Evolutionary conservation across 2,888 invertebrate species (phyloP).

Genomic region (Acutogordius australiensis): DNA sequence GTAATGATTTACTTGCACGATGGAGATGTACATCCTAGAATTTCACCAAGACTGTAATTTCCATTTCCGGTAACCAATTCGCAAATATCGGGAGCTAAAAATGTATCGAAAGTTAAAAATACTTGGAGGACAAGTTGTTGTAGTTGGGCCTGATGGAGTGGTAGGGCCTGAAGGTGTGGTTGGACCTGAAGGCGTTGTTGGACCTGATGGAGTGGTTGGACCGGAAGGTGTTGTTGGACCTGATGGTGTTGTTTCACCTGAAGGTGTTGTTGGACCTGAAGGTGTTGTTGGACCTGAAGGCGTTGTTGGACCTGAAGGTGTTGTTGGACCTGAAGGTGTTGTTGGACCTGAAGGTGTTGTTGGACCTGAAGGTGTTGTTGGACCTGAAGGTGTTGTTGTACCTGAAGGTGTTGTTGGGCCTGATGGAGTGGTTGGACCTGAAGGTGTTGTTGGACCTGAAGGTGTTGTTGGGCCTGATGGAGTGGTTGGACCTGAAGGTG

Average conservation of each 20-base stretch:
- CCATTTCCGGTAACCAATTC: neutral
- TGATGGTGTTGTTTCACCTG: neutral
- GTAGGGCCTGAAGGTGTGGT: neutral
- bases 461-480: neutral
- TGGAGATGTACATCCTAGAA: neutral
- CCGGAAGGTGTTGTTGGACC: neutral
- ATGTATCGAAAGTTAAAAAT: neutral
- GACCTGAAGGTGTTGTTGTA: neutral
- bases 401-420: neutral
- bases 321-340: neutral
- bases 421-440: constrained; percentile 2
- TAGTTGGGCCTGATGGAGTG: neutral
- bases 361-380: neutral
- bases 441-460: neutral
- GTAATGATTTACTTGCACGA: constrained; percentile 5
- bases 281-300: neutral
- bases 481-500: constrained; percentile 4
- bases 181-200: neutral
- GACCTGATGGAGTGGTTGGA: neutral
- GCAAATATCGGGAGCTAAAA: neutral
- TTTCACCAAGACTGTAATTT: constrained; percentile 3
- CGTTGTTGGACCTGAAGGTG: neutral
- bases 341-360: neutral
- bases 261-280: neutral
- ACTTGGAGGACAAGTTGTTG: constrained; percentile 7